Conservation (phyloP, 2,888 invertebrate genomes). For the Chelonus formosanus region DNA sequence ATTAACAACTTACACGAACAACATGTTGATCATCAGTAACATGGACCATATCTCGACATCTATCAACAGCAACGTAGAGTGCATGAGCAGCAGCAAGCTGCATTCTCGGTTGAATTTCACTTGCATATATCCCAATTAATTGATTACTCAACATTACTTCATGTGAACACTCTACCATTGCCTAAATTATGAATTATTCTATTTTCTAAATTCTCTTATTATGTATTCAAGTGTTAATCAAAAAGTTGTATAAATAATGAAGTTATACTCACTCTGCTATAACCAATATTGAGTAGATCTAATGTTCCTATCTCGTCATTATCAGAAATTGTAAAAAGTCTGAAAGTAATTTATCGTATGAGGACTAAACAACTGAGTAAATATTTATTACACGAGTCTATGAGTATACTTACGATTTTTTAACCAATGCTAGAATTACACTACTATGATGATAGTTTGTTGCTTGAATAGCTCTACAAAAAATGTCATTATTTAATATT, state of each 20-base stretch:
- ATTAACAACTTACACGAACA: conserved; percentile 72
- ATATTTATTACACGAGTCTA: background rate
- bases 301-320: conserved; percentile 83
- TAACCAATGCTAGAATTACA: conserved; percentile 84
- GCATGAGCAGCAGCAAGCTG: conserved; percentile 83
- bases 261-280: conserved; percentile 80
- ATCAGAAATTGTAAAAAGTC: conserved; percentile 73
- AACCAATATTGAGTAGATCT: conserved; percentile 84
- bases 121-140: conserved; percentile 80
- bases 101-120: conserved; percentile 78
- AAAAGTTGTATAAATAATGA: no score
- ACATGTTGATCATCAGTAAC: conserved; percentile 86
- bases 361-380: conserved; percentile 7
- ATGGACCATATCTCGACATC: conserved; percentile 85
- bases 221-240: no score
- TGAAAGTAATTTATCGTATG: conserved; percentile 57
- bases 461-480: conserved; percentile 77
- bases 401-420: conserved; percentile 77
- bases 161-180: conserved; percentile 68
- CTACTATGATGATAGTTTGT: conserved; percentile 80
- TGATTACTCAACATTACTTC: conserved; percentile 71
- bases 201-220: background rate
- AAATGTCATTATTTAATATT: conserved; percentile 34
- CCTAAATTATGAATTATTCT: conserved; percentile 55
- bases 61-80: conserved; percentile 85